phyloP scores from a whole-genome alignment of 1,140 invertebrate species.

The Apis florea region DNA sequence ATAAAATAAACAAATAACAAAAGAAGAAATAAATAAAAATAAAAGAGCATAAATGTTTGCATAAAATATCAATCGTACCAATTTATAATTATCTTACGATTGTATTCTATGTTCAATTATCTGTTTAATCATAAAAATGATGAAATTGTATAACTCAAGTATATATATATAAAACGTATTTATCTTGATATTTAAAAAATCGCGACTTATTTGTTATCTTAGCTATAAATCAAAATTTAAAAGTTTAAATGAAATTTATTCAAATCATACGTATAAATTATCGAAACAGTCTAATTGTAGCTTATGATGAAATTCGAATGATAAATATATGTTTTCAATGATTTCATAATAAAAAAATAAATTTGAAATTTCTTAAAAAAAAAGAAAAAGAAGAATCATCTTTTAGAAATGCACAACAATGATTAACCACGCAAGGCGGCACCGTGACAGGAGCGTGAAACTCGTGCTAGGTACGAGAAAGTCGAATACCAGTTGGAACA shows the following conservation, averaged over 20 bases:
- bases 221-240: neutral
- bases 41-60: neutral
- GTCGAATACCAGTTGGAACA: constrained; percentile 45
- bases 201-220: neutral
- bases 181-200: neutral
- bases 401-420: constrained; percentile 24
- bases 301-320: neutral
- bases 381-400: constrained; percentile 1
- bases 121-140: neutral
- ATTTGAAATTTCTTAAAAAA: neutral
- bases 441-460: constrained; percentile 44
- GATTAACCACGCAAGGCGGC: constrained; percentile 27
- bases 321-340: neutral
- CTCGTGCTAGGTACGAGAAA: constrained; percentile 58
- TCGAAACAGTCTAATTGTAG: neutral
- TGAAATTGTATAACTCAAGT: neutral
- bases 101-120: neutral
- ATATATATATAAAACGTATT: neutral
- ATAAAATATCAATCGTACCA: constrained; percentile 18
- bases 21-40: neutral
- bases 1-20: neutral
- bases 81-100: constrained; percentile 27
- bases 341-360: neutral
- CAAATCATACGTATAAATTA: neutral
- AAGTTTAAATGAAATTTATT: neutral